A percentile compares a stretch with the other conserved stretches of the same genome.
Evolutionary conservation across 2,888 invertebrate genomes (phyloP).

Genomic region (Scaptomyza tumidula): DNA sequence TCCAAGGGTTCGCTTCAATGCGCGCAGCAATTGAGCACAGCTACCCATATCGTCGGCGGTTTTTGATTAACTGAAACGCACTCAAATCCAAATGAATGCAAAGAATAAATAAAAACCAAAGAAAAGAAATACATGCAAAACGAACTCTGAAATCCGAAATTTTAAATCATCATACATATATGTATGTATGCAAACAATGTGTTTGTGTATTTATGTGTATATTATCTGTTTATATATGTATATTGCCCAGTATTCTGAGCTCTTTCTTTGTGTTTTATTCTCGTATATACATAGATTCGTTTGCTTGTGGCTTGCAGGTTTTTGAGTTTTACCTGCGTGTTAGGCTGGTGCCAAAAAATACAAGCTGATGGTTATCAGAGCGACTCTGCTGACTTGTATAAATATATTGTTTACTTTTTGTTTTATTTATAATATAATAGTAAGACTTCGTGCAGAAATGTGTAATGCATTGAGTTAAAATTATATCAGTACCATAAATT

Average conservation of each 20-base stretch:
- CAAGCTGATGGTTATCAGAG: background rate
- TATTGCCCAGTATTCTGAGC: background rate
- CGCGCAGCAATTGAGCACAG: constrained; percentile 49
- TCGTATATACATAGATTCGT: constrained; percentile 1
- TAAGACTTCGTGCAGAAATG: too few relatives aligned
- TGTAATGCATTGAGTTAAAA: too few relatives aligned
- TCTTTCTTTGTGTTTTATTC: constrained; percentile 12
- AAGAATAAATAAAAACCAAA: constrained; percentile 16
- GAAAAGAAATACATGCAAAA: constrained; percentile 41
- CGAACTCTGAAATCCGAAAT: constrained; percentile 46
- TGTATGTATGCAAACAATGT: constrained; percentile 16
- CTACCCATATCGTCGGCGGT: constrained; percentile 60
- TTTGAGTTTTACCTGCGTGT: constrained; percentile 64
- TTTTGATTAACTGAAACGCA: constrained; percentile 56
- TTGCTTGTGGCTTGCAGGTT: constrained; percentile 14
- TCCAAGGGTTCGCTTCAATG: constrained; percentile 58
- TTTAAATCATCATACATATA: constrained; percentile 34
- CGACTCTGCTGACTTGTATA: constrained; percentile 12
- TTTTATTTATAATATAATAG: too few relatives aligned
- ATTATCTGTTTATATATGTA: constrained; percentile 43
- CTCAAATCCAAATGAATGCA: constrained; percentile 2
- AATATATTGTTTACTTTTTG: background rate
- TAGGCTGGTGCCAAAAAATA: constrained; percentile 49
- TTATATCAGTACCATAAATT: too few relatives aligned
- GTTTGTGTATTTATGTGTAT: constrained; percentile 8